These are phyloP conservation scores for Syngnathoides biaculeatus DNA, from an alignment of 2,113 vertebrate species.

Conservation along the genomic window DNA sequence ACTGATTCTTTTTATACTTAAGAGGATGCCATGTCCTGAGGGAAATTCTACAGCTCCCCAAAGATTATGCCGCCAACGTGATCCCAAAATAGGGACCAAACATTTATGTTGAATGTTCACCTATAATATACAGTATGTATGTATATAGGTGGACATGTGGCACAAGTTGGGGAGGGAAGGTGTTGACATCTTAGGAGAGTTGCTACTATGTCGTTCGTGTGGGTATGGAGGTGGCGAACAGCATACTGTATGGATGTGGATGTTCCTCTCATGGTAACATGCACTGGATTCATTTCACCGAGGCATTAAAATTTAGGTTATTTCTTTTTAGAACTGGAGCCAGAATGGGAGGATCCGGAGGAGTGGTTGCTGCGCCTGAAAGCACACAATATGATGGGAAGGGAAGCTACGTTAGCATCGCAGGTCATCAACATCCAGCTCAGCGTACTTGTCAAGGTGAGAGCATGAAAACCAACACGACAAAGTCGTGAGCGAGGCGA, in stretches of 20 bases:
- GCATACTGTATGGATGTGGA: constrained; percentile 50
- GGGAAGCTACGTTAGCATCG: constrained; percentile 43
- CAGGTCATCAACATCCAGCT: not conserved
- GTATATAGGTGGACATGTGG: constrained; percentile 45
- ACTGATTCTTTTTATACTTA: constrained; percentile 20
- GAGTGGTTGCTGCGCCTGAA: constrained; percentile 88
- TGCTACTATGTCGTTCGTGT: not conserved
- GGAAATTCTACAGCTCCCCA: constrained; percentile 2
- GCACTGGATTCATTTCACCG: constrained; percentile 60
- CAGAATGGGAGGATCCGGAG: constrained; percentile 94
- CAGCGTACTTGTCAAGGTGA: constrained; percentile 18
- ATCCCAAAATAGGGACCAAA: constrained; percentile 32
- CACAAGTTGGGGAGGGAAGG: constrained; percentile 36
- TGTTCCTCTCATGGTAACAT: constrained; percentile 67
- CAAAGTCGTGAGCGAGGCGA: constrained; percentile 38
- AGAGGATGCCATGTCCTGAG: not conserved
- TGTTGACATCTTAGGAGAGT: not conserved
- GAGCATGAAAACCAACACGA: constrained; percentile 4
- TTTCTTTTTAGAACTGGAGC: constrained; percentile 98
- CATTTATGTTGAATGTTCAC: constrained; percentile 36
- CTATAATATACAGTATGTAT: constrained; percentile 38
- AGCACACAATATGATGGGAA: constrained; percentile 75
- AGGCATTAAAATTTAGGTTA: constrained; percentile 66
- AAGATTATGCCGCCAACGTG: constrained; percentile 13
- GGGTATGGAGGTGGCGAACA: constrained; percentile 32